Conservation (phyloP, 1,140 invertebrate genomes). For the Caerostris extrusa region DNA sequence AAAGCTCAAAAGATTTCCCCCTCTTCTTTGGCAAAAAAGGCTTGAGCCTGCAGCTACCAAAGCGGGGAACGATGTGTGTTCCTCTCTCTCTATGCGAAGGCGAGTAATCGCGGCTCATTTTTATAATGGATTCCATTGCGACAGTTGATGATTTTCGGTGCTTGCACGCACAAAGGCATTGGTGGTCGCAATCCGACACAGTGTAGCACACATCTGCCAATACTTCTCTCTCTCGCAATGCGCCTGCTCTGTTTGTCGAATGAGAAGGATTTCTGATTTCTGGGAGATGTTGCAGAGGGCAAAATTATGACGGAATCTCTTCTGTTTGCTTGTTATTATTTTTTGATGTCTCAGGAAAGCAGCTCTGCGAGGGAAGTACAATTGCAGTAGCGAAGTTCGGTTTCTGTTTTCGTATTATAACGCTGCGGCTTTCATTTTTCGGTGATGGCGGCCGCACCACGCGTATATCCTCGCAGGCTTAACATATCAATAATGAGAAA, state of each 20-base stretch:
- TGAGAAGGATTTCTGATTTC: constrained; percentile 11
- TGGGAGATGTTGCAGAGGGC: not conserved
- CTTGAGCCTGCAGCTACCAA: constrained; percentile 36
- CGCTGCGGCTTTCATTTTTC: not conserved
- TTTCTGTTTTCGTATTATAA: not conserved
- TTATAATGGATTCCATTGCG: constrained; percentile 60
- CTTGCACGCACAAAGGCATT: not conserved
- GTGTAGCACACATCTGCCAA: not conserved
- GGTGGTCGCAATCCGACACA: not conserved
- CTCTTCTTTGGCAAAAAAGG: constrained; percentile 27
- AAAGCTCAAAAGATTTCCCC: constrained; percentile 71
- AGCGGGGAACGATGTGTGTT: constrained; percentile 13
- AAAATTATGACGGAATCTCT: constrained; percentile 9
- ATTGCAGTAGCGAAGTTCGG: not conserved
- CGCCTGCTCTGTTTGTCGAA: constrained; percentile 21
- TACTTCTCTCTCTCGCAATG: not conserved
- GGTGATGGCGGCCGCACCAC: not conserved
- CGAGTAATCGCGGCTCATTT: constrained; percentile 59
- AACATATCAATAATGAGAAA: constrained; percentile 29
- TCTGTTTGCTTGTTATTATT: constrained; percentile 10
- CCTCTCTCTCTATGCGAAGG: not conserved
- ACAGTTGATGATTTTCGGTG: constrained; percentile 60
- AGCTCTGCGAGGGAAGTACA: not conserved
- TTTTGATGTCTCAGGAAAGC: not conserved
- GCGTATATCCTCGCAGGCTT: not conserved